Evolutionary conservation across 2,113 vertebrate genomes (phyloP), one percentile per base, ranked within the genome.

Genomic region (Ammodytes marinus): DNA sequence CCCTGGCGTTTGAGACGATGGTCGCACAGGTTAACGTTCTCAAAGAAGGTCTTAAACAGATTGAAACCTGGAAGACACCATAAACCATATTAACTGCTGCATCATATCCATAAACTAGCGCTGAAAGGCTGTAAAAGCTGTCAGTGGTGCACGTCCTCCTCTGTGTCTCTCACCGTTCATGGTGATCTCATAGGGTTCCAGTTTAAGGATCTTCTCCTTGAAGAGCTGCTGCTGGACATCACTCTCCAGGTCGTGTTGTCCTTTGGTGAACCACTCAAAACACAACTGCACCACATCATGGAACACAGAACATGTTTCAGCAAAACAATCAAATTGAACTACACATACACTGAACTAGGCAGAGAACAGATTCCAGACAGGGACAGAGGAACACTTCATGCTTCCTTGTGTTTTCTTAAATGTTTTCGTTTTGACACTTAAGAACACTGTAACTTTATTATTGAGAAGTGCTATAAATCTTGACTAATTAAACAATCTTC

Each of bases 21-120:
- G 91, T 99, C 98, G 91, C 97, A 98, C 42, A 99, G 95, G 91
- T 99, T 99, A 81, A 99, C 98, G 79, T 99, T 99, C 95, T 99
- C 98, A 95, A 99, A 99, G 89, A 99, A 99, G n/a, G 98, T 99
- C 92, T 99, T 99, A 92, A 99, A 99, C 77, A 99, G 96, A 91
- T 97, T 97, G 93, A 99, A 99, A 82, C 98, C 98, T 99, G 91
- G 59, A 89, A 69, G 45, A 87, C 69, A 88, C 27, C 70, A 80
- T n/a, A 69, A 57, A 68, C 66, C 17, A 43, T 11, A 45, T 73
- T 50, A 74, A 35, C 46, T 39, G 50, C 19, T 47, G 5, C 27
- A 27, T 58, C 17, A 63, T 27, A 74, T 3, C 27, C 0, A 2
- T 13, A 4, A 72, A 19, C 7, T 7, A 42, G 39, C 45, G 60